These are phyloP conservation scores for Smithornis capensis DNA, from an alignment of 2,113 vertebrate species.

Conservation along the genomic window DNA sequence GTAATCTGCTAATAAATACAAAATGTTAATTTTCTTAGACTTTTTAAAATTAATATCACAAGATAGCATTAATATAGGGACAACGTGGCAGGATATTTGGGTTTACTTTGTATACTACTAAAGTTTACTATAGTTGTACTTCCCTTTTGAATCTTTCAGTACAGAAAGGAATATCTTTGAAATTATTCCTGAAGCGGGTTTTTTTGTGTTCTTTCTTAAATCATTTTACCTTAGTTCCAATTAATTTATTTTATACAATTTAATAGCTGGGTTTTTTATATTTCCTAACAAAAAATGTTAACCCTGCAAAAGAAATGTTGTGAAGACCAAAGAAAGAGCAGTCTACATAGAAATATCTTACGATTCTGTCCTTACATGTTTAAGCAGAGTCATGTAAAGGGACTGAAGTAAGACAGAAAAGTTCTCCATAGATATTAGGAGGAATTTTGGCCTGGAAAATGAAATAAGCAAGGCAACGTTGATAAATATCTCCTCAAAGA, in stretches of 20 bases:
- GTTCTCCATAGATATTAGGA: background rate
- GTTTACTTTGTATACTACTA: background rate
- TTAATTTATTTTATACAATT: background rate
- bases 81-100: background rate
- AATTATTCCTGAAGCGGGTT: background rate
- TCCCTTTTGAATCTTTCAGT: background rate
- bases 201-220: background rate
- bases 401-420: background rate
- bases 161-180: background rate
- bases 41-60: background rate
- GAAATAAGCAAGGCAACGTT: background rate
- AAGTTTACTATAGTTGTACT: background rate
- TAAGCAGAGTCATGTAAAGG: background rate
- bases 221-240: background rate
- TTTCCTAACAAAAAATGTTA: background rate
- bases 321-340: background rate
- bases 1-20: slow-evolving; percentile 1
- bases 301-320: background rate
- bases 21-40: background rate
- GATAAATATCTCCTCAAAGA: background rate
- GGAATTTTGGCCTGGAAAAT: background rate
- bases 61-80: background rate
- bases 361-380: background rate
- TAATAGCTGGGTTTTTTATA: background rate
- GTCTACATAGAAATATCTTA: background rate